Evolutionary conservation across 2,797 vertebrate genomes (phyloP).

Genomic region (Helarctos malayanus): DNA sequence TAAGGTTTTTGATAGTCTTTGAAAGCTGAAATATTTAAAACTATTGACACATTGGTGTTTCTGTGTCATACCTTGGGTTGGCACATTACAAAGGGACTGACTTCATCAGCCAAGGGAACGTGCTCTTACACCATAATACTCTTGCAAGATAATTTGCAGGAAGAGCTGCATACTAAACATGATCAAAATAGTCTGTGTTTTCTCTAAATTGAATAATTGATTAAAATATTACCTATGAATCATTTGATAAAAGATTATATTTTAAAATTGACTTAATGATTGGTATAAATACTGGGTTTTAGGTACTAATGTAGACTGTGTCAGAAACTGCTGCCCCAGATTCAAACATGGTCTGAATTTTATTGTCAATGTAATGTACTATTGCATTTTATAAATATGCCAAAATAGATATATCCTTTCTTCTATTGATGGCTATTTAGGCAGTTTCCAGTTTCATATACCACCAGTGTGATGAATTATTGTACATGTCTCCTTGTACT

Average conservation of each 20-base stretch:
- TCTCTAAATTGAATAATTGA: neutral
- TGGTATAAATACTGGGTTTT: neutral
- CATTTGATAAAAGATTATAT: neutral
- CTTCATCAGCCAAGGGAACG: neutral
- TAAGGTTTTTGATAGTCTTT: neutral
- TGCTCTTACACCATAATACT: neutral
- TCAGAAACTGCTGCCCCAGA: neutral
- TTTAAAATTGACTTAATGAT: constrained; percentile 5
- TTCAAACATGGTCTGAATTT: neutral
- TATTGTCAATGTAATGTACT: neutral
- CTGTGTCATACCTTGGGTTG: neutral
- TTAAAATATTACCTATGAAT: neutral
- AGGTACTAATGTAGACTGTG: neutral
- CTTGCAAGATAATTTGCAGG: neutral
- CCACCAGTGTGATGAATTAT: neutral
- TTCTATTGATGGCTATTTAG: neutral
- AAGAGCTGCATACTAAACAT: neutral
- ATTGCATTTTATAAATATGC: neutral
- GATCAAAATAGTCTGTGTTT: neutral
- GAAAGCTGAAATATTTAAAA: constrained; percentile 12
- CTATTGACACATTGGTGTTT: constrained; percentile 4
- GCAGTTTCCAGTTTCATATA: constrained; percentile 20
- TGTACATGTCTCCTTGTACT: neutral
- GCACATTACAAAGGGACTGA: neutral
- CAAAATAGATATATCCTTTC: neutral